Evolutionary conservation across 2,888 invertebrate species (phyloP).

Genomic region (Drosophila pegasa): DNA sequence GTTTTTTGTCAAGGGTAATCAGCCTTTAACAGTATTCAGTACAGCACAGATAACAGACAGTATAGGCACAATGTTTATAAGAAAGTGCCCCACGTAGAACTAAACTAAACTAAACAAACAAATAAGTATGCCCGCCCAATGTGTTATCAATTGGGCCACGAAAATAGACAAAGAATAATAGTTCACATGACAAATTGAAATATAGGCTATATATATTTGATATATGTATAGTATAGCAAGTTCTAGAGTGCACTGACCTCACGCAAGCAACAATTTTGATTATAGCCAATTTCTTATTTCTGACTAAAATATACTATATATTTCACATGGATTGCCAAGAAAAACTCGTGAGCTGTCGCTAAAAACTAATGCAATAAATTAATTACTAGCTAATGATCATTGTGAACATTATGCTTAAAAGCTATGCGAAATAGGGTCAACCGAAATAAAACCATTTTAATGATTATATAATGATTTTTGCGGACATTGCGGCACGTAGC

Average conservation of each 20-base stretch:
- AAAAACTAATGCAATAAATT: constrained; percentile 35
- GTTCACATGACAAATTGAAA: constrained; percentile 10
- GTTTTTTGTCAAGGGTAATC: background rate
- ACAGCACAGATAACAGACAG: constrained; percentile 1
- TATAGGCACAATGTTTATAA: constrained; percentile 3
- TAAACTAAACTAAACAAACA: constrained; percentile 4
- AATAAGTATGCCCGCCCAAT: background rate
- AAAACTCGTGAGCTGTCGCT: constrained; percentile 43
- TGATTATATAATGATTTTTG: constrained; percentile 19
- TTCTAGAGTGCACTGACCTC: constrained; percentile 58
- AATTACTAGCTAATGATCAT: constrained; percentile 11
- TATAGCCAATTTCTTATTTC: constrained; percentile 20
- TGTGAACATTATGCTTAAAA: constrained; percentile 5
- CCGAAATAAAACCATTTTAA: constrained; percentile 15
- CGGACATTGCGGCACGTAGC: constrained; percentile 38
- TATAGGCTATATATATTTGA: constrained; percentile 2
- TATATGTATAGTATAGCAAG: constrained; percentile 4
- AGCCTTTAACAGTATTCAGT: background rate
- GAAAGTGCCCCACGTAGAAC: background rate
- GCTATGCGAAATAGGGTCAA: constrained; percentile 21
- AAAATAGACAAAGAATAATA: constrained; percentile 3
- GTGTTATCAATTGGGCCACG: constrained; percentile 17
- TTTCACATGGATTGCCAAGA: constrained; percentile 34
- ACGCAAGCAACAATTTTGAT: constrained; percentile 36
- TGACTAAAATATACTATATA: constrained; percentile 6